Evolutionary conservation across 2,888 invertebrate species (phyloP).

Genomic region (Timema cristinae): DNA sequence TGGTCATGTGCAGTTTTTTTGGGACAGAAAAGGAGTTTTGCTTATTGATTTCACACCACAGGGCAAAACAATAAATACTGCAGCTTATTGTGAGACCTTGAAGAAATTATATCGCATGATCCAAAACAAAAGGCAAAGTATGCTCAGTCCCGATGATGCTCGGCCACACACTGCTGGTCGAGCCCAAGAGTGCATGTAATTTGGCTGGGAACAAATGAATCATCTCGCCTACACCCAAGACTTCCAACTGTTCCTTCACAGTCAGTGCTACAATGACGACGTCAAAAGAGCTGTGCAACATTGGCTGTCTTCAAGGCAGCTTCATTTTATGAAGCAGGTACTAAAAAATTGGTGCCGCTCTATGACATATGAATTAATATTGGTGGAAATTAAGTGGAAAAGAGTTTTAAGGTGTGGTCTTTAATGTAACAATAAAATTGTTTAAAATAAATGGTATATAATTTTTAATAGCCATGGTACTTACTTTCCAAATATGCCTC

Average conservation of each 20-base stretch:
- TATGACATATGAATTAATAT: constrained; percentile 10
- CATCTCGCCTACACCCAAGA: not conserved
- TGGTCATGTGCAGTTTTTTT: constrained; percentile 9
- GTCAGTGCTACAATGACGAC: too few relatives aligned
- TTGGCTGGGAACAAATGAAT: constrained; percentile 11
- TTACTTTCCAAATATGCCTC: constrained; percentile 15
- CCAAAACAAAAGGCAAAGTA: constrained; percentile 19
- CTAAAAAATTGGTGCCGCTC: not conserved
- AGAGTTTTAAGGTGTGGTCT: constrained; percentile 9
- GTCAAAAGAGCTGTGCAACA: not conserved
- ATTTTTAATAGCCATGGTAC: not conserved
- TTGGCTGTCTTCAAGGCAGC: not conserved
- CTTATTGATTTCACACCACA: not conserved
- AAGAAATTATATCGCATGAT: constrained; percentile 2
- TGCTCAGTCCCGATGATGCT: not conserved
- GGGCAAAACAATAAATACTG: not conserved
- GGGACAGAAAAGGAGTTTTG: not conserved
- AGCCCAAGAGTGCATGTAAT: constrained; percentile 1
- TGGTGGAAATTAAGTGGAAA: not conserved
- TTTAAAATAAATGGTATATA: too few relatives aligned
- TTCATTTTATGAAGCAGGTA: constrained; percentile 1
- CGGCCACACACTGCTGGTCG: constrained; percentile 12
- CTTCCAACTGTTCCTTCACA: not conserved
- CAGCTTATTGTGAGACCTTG: constrained; percentile 4
- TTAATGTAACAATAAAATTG: constrained; percentile 12